Conservation (phyloP, 2,113 vertebrate species). For the Oncorhynchus tshawytscha region DNA sequence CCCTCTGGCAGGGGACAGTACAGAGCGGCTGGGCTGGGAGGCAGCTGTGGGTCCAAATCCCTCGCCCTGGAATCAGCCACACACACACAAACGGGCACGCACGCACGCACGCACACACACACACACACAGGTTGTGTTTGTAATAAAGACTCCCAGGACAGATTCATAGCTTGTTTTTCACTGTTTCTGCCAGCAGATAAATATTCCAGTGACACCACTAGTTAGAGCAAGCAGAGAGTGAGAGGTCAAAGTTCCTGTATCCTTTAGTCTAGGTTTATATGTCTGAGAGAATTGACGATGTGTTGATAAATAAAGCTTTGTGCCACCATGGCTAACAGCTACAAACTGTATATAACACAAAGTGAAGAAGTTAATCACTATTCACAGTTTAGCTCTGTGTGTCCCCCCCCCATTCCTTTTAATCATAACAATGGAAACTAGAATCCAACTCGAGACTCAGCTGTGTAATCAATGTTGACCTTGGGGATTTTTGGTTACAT, state of each 20-base stretch:
- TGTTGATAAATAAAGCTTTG: too few relatives aligned
- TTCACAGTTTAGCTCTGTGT: too few relatives aligned
- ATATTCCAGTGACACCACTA: slow-evolving; percentile 41
- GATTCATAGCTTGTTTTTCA: slow-evolving; percentile 55
- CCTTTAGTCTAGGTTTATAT: background rate
- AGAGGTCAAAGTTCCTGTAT: background rate
- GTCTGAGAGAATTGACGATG: background rate
- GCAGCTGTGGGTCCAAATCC: slow-evolving; percentile 63
- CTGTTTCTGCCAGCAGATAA: slow-evolving; percentile 53
- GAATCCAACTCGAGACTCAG: slow-evolving; percentile 15
- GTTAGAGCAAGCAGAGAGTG: slow-evolving; percentile 24
- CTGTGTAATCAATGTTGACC: background rate
- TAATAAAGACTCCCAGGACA: slow-evolving; percentile 52
- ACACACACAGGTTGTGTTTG: slow-evolving; percentile 26
- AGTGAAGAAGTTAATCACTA: too few relatives aligned
- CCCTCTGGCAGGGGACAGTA: slow-evolving; percentile 61
- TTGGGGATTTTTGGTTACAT: background rate
- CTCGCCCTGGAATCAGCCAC: slow-evolving; percentile 12
- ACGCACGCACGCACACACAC: too few relatives aligned
- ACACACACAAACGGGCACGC: too few relatives aligned
- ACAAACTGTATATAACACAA: too few relatives aligned
- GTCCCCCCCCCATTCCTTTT: background rate
- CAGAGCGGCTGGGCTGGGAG: slow-evolving; percentile 43
- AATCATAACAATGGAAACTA: slow-evolving; percentile 10
- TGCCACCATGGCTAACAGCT: too few relatives aligned